Evolutionary conservation across 92 coral and sea anemone species (phyloP), one percentile per base, ranked within the genome.

Genomic region (Plumapathes pennacea): DNA sequence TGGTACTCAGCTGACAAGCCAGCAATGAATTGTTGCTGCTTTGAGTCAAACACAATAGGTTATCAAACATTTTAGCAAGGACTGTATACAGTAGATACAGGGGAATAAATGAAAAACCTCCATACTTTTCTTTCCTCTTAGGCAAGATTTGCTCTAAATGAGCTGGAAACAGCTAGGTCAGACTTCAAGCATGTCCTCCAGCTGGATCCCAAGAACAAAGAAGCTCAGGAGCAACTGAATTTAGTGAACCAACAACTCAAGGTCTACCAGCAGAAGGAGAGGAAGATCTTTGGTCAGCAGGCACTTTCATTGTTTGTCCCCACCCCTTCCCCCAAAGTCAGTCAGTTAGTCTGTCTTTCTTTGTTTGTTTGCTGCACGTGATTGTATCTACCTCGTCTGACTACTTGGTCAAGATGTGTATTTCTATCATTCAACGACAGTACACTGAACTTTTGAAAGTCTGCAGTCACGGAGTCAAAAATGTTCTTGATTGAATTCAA

Each of bases 121-220:
- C 40, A 8, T 34, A 8, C 8, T 34, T 13, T 34, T 7, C 40
- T 34, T 34, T 34, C 8, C 40, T n/a, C n/a, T 11, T 38, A 92
- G 98, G 98, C 98, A 7, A 67, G 85, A 60, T 49, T 85, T 3
- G 81, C 85, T 28, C 57, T 85, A 7, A 78, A 83, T 57, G 90
- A 92, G 29, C 76, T 77, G 25, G 96, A 89, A 34, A 41, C 51
- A 11, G 81, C 98, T 13, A 80, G 64, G 75, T 55, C 28, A 10
- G 86, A 84, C 57, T 92, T 92, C 61, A 59, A 67, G 32, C 72
- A 22, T 32, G 98, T 89, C 25, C 46, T 92, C 4, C 19, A 70
- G 46, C 64, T 92, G 41, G 90, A 92, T 29, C 94, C 98, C 15
- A 76, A 49, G 10, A 92, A 92, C 64, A 79, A 80, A 33, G 98